Base-by-base conservation (phyloP, 2,113 vertebrate genomes). In the Tupaia chinensis region DNA sequence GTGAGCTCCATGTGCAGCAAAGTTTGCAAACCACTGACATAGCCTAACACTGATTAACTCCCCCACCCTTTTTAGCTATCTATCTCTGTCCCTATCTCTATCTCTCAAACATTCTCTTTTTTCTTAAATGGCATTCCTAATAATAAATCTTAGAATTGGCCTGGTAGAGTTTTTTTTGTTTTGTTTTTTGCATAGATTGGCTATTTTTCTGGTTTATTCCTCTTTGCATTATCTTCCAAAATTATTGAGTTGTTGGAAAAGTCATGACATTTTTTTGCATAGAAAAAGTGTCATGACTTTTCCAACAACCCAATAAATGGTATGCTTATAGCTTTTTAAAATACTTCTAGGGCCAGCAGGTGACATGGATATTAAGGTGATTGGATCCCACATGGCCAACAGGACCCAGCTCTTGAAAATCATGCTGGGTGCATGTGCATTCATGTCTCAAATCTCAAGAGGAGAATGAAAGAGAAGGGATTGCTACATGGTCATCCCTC, bases 201-300 rank as follows among this genome's bases (percentile, higher is more conserved):
- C 16, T 80, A 10, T 70, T 95, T 92, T 91, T 89, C 61, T 68
- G 69, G 22, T 69, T 87, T 74, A n/a, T 23, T 17, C 20, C 15
- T 72, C 22, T 85, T 89, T 90, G 17, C n/a, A 79, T 74, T 95
- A 56, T 70, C 53, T 95, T 94, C 15, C 54, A 80, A 84, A 80
- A 27, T 63, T 88, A 44, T 44, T 44, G 44, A 5, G 44, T 44
- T 44, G 44, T 44, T 44, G 44, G 44, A 44, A 44, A 44, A 44
- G 44, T 44, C 44, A 44, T 44, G 44, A 44, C 44, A 44, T 3
- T 44, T 44, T 44, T 44, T 44, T 44, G 44, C 44, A 44, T n/a
- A n/a, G n/a, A 44, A 44, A 44, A 44, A 4, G 3, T 44, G 44
- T 44, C 44, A 44, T 44, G 44, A 44, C 44, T 44, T 44, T 44